Evolutionary conservation across 1,140 invertebrate species (phyloP), one percentile per base, ranked within the genome.

Genomic region (Popillia japonica): DNA sequence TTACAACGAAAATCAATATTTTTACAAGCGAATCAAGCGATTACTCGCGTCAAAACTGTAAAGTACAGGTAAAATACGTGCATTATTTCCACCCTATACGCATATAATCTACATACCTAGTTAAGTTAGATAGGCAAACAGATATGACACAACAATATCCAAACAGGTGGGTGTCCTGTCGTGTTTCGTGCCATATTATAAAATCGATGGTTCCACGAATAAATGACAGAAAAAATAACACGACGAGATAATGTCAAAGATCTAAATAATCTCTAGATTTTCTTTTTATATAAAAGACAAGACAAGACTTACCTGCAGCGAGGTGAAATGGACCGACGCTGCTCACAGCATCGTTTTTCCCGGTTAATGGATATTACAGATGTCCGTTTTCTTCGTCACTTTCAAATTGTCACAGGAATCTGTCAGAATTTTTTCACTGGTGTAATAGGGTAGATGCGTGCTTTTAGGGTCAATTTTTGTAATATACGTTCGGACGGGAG

Each of bases 1-100:
- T 68, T 68, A 68, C 20, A 23, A 68, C 22, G 61, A 68, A 68
- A 68, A 68, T 68, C 61, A 68, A 68, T 68, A 68, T 68, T 68
- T 68, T 68, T 68, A 68, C 22, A 68, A 17, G 7, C 10, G n/a
- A 48, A 10, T 17, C 44, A 17, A 48, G 44, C 61, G 27, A 23
- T 27, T 68, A 27, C 10, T 7, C 22, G 20, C 22, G 27, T 17
- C 22, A 68, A 27, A 22, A 68, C 3, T 7, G 61, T 14, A 68
- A 34, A 22, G 11, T 34, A 23, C 27, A 68, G 22, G 22, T 68
- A 68, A 55, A 14, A 20, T 22, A 61, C 61, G 22, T 22, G 61
- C 22, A 22, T 27, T 68, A 27, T 22, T 68, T 68, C 20, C 9
- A 23, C 20, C 61, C 61, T 68, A 68, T 68, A 68, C 22, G 27